phyloP scores from a whole-genome alignment of 2,888 invertebrate genomes.

The Vesta saturnalis region DNA sequence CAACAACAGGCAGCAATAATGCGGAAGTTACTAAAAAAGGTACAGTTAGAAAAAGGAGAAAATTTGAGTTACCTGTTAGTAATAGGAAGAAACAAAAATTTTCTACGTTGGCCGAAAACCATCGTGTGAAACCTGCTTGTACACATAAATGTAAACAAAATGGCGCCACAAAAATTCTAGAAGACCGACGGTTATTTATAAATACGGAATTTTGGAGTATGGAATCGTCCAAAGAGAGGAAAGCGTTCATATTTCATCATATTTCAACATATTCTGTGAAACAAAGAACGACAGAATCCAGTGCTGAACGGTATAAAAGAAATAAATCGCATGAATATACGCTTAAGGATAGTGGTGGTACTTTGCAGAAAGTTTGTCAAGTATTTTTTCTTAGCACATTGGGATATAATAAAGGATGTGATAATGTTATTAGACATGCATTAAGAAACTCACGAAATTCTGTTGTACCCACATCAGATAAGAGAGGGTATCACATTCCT shows the following conservation, averaged over 20 bases:
- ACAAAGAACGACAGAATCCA: constrained; percentile 4
- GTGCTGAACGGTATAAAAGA: constrained; percentile 1
- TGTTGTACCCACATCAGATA: constrained; percentile 8
- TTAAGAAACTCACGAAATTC: constrained; percentile 3
- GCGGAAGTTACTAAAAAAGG: constrained; percentile 6
- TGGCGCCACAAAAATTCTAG: not conserved
- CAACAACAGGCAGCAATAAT: not conserved
- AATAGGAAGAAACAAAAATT: too few species aligned
- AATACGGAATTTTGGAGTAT: constrained; percentile 10
- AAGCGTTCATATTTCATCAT: constrained; percentile 8
- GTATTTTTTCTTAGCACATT: constrained; percentile 4
- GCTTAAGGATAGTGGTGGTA: constrained; percentile 9
- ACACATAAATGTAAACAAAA: not conserved
- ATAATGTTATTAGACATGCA: constrained; percentile 8
- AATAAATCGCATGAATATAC: constrained; percentile 5
- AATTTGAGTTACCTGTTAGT: too few species aligned
- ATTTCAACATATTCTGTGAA: constrained; percentile 2
- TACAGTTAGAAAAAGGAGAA: not conserved
- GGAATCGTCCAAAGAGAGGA: not conserved
- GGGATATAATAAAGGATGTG: not conserved
- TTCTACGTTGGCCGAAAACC: not conserved
- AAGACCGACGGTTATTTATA: constrained; percentile 6
- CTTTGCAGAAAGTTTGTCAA: constrained; percentile 8
- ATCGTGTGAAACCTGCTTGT: constrained; percentile 2
- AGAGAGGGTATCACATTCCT: not conserved